phyloP scores from a whole-genome alignment of 1,140 invertebrate genomes.

The Brachionus rotundiformis region DNA sequence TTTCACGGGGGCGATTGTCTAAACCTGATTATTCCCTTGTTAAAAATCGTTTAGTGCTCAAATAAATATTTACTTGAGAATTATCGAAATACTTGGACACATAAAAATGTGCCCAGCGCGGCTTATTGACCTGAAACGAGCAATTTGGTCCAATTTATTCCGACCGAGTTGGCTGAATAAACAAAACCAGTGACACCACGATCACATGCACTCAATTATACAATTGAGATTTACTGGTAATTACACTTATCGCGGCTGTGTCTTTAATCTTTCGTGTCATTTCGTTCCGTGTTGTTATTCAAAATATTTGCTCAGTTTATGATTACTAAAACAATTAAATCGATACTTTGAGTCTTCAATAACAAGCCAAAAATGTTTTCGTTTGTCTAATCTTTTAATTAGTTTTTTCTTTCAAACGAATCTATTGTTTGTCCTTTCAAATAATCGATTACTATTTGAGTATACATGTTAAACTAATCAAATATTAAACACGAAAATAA shows the following conservation, averaged over 20 bases:
- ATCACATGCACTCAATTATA: constrained; percentile 14
- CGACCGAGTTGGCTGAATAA: constrained; percentile 9
- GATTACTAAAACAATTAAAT: constrained; percentile 25
- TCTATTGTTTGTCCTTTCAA: not conserved
- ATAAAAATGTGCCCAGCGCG: constrained; percentile 1
- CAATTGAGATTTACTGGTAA: not conserved
- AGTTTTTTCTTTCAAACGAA: constrained; percentile 1
- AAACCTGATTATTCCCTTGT: constrained; percentile 3
- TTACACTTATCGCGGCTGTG: constrained; percentile 20
- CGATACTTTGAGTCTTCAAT: constrained; percentile 20
- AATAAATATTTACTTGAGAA: constrained; percentile 5
- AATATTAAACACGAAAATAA: not conserved
- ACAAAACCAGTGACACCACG: not conserved
- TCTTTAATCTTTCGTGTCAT: constrained; percentile 11
- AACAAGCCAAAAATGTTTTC: not conserved
- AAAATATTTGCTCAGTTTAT: constrained; percentile 40
- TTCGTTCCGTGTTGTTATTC: constrained; percentile 7
- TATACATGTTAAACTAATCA: constrained; percentile 4
- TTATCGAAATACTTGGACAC: constrained; percentile 18
- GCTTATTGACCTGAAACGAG: constrained; percentile 5
- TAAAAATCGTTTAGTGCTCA: constrained; percentile 6
- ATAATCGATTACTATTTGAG: constrained; percentile 12
- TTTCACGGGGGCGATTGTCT: not conserved
- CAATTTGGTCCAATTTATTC: not conserved
- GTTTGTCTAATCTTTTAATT: constrained; percentile 36